phyloP scores from a whole-genome alignment of 1,140 invertebrate genomes.

The Chrysomallon squamiferum region DNA sequence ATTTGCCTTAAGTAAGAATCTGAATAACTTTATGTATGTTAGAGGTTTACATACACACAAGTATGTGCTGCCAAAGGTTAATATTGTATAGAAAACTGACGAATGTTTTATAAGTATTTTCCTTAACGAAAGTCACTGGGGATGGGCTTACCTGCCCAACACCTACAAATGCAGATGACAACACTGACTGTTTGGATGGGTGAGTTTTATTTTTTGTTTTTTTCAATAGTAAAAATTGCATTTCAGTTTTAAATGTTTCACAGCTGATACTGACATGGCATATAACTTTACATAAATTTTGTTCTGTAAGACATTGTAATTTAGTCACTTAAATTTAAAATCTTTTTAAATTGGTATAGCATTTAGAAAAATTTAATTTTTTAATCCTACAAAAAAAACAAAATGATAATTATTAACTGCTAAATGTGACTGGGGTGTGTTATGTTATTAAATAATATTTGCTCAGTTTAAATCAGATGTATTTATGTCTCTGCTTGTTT shows the following conservation, averaged over 20 bases:
- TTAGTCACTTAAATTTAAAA: neutral
- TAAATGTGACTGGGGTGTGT: neutral
- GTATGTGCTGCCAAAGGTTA: too few species aligned
- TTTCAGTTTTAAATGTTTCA: neutral
- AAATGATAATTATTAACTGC: neutral
- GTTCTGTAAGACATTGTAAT: neutral
- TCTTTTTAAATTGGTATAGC: neutral
- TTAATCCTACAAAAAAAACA: neutral
- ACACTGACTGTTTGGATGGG: conserved; percentile 81
- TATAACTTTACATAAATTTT: neutral
- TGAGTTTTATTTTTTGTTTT: conserved; percentile 17
- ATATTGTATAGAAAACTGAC: too few species aligned
- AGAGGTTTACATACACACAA: too few species aligned
- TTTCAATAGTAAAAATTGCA: neutral
- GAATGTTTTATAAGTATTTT: too few species aligned
- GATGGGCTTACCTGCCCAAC: conserved; percentile 76
- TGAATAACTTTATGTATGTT: too few species aligned
- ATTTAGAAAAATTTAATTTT: neutral
- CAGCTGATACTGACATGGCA: neutral
- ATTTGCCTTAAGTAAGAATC: too few species aligned
- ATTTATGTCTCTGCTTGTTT: neutral
- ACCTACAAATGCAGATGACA: conserved; percentile 86
- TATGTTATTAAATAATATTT: neutral
- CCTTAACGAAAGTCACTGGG: conserved; percentile 69
- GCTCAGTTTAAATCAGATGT: neutral